Evolutionary conservation across 2,888 invertebrate species (phyloP), one percentile per base, ranked within the genome.

Genomic region (Caenorhabditis virilis): DNA sequence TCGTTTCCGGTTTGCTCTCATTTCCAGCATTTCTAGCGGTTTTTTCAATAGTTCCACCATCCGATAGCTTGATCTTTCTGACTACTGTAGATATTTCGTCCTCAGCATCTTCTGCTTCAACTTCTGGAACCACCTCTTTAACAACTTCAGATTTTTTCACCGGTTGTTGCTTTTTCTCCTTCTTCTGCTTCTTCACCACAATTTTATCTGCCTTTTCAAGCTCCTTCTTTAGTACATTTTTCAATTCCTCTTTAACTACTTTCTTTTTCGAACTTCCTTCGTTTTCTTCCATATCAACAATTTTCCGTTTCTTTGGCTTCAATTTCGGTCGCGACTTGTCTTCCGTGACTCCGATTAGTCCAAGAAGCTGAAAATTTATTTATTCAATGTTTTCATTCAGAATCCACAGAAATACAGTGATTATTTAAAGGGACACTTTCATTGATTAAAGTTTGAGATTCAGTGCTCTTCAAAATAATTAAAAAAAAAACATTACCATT

Each of bases 261-360:
- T 30, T 18, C 20, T 48, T 33, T 35, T 48, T 35, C 36, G n/a
- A 2, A 7, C 5, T 22, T 27, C 18, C 20, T 39, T 39, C 41
- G 7, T 27, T 52, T 33, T 51, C 63, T 23, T 50, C 51, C 16
- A 42, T 50, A 2, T 56, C 53, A 20, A 38, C 59, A 13, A 64
- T 47, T 26, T 58, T 59, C 15, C 59, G 25, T 25, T 64, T 64
- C 20, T 55, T 59, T 7, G 64, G 58, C 1, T 55, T 51, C n/a
- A 59, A 20, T 23, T 33, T 25, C 22, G 65, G 56, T n/a, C 65
- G 47, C 0, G 47, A 22, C 23, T 38, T 53, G 45, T 65, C 65
- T 15, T 60, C 59, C 33, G 55, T 49, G 7, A 42, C 59, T 11
- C 65, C 65, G 16, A 60, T 60, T 5, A 65, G 27, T 18, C 60